Evolutionary conservation across 2,113 vertebrate species (phyloP).

Genomic region (Bos taurus): ARS-UCD2.0 NC_037338.1:79969501-79970000

Average conservation of each 20-base stretch:
- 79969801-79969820: background rate
- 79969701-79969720: background rate
- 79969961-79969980: conserved; percentile 11
- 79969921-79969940: background rate
- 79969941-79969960: background rate
- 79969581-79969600: no score
- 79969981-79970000: background rate
- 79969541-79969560: background rate
- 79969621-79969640: background rate
- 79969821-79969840: background rate
- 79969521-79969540: background rate
- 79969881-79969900: background rate
- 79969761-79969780: background rate
- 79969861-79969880: background rate
- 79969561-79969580: background rate
- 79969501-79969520: background rate
- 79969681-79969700: background rate
- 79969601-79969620: no score
- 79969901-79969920: background rate
- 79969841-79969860: background rate
- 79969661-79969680: background rate
- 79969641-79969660: background rate
- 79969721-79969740: background rate
- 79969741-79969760: background rate
- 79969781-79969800: background rate